Percentiles rank a stretch among this genome's conserved stretches.
phyloP scores from a whole-genome alignment of 2,797 vertebrate species.

The Rhinichthys osculus region DNA sequence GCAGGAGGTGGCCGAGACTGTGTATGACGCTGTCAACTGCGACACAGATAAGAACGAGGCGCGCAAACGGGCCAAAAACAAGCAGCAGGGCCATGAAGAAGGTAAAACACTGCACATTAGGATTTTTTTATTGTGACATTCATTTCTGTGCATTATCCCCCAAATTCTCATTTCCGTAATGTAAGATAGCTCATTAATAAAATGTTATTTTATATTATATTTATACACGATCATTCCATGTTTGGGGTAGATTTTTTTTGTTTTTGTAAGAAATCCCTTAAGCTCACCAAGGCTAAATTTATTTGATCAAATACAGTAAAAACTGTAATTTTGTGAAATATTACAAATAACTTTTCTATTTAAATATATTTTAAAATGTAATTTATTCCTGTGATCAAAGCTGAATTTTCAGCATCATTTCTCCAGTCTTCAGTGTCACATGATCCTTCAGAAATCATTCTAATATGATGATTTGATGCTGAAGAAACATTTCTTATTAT shows the following conservation, averaged over 20 bases:
- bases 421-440: neutral
- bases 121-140: neutral
- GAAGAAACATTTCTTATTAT: neutral
- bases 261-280: neutral
- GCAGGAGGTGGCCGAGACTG: conserved; percentile 96
- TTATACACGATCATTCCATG: neutral
- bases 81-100: conserved; percentile 96
- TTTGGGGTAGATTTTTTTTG: neutral
- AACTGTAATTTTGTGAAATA: neutral
- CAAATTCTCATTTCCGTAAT: neutral
- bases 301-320: neutral
- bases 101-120: conserved; percentile 74
- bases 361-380: neutral
- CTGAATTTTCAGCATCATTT: neutral
- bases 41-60: conserved; percentile 96
- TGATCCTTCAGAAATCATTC: neutral
- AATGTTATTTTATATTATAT: neutral
- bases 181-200: neutral
- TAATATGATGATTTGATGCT: neutral
- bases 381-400: neutral
- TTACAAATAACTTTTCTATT: neutral
- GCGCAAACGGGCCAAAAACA: conserved; percentile 96
- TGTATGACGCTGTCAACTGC: conserved; percentile 93
- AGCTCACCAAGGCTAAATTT: neutral
- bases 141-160: neutral